phyloP scores from a whole-genome alignment of 1,140 invertebrate species.

The Cydia splendana region DNA sequence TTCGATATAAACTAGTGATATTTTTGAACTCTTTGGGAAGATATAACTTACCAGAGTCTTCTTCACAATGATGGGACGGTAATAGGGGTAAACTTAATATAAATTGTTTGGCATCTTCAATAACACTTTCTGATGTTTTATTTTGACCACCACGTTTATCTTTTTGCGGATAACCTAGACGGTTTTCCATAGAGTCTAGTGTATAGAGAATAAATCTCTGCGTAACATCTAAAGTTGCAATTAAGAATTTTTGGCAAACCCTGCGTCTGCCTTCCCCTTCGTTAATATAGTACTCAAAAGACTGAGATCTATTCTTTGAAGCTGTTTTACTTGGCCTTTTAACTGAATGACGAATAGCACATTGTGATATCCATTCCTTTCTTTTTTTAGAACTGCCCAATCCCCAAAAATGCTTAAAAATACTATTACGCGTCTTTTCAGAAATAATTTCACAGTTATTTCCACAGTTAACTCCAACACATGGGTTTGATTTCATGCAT shows the following conservation, averaged over 20 bases:
- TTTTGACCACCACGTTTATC: not conserved
- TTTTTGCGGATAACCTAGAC: not conserved
- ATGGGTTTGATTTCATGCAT: not conserved
- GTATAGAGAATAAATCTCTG: not conserved
- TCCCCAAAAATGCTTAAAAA: not conserved
- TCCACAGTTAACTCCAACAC: not conserved
- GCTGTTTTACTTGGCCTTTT: not conserved
- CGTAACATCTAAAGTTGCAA: not conserved
- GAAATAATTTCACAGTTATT: not conserved
- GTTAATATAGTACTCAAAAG: not conserved
- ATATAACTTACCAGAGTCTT: not conserved
- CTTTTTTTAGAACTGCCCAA: not conserved
- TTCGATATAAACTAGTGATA: not conserved
- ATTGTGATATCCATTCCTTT: constrained; percentile 1
- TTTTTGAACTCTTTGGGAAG: not conserved
- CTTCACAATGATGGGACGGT: not conserved
- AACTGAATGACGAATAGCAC: not conserved
- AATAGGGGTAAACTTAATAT: not conserved
- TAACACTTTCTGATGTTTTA: not conserved
- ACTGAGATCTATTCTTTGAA: not conserved
- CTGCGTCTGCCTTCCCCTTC: not conserved
- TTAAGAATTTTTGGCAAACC: not conserved
- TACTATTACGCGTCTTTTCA: not conserved
- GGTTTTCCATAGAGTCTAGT: not conserved
- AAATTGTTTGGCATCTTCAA: not conserved